Evolutionary conservation across 2,113 vertebrate species (phyloP).

Genomic region (Tychaedon coryphoeus): DNA sequence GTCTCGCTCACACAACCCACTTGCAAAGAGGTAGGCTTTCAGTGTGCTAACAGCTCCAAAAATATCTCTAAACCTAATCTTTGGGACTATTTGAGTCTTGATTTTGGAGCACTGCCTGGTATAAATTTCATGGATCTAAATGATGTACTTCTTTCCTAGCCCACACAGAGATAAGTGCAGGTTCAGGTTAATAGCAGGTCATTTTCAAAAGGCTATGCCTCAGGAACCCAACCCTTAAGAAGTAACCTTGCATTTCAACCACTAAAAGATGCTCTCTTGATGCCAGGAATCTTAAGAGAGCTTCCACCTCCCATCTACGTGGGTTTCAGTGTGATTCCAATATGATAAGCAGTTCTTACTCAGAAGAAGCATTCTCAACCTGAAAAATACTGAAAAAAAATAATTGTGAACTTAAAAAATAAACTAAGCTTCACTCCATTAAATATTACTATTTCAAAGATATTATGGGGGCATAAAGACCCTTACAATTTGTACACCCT

Average conservation of each 20-base stretch:
- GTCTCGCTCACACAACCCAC: background rate
- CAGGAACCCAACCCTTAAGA: background rate
- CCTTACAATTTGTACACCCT: rapidly evolving
- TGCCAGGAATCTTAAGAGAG: background rate
- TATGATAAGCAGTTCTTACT: background rate
- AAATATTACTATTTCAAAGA: background rate
- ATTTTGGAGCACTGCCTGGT: background rate
- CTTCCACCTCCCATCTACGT: background rate
- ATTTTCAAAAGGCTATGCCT: background rate
- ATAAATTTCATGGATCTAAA: background rate
- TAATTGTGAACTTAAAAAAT: background rate
- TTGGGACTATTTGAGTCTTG: background rate
- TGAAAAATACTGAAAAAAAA: background rate
- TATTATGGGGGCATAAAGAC: background rate
- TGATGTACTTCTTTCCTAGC: background rate
- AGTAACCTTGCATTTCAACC: background rate
- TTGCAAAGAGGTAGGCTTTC: background rate
- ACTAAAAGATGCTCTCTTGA: background rate
- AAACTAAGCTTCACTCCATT: background rate
- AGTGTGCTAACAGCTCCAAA: background rate
- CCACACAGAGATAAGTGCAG: background rate
- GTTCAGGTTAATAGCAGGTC: background rate
- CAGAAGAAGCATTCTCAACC: background rate
- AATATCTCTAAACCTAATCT: background rate
- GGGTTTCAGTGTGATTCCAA: background rate